These are phyloP conservation scores for Homalodisca vitripennis DNA, from an alignment of 1,140 invertebrate genomes.

Conservation along the genomic window DNA sequence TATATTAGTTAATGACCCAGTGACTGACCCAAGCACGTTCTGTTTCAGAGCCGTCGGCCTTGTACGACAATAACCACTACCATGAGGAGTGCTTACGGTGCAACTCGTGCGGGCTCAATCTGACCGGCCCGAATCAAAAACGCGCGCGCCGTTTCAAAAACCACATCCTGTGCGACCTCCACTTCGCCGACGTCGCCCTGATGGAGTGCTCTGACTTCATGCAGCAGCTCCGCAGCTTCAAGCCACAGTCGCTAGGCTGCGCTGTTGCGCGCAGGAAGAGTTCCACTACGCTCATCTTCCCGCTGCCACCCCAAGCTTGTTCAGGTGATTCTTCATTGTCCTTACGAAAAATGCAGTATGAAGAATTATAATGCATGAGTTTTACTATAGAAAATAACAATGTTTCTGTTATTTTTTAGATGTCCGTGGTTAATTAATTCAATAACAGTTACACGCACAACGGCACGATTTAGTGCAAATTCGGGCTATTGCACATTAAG, in stretches of 20 bases:
- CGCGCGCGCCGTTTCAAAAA: slow-evolving; percentile 73
- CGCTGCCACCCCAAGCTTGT: slow-evolving; percentile 88
- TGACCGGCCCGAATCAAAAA: slow-evolving; percentile 88
- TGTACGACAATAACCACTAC: slow-evolving; percentile 93
- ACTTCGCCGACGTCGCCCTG: slow-evolving; percentile 91
- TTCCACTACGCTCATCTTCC: slow-evolving; percentile 92
- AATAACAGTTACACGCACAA: too few species aligned
- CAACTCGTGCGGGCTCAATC: slow-evolving; percentile 90
- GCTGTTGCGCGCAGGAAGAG: slow-evolving; percentile 88
- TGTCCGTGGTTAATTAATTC: too few species aligned
- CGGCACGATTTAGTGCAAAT: too few species aligned
- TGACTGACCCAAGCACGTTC: neutral
- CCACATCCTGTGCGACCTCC: slow-evolving; percentile 85
- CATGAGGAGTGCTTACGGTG: slow-evolving; percentile 94
- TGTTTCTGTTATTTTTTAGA: too few species aligned
- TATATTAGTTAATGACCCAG: too few species aligned
- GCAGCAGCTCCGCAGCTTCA: slow-evolving; percentile 93
- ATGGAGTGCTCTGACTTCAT: slow-evolving; percentile 96
- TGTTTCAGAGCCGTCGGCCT: slow-evolving; percentile 78
- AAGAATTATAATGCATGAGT: too few species aligned
- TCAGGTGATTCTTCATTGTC: too few species aligned
- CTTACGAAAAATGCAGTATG: too few species aligned
- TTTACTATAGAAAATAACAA: too few species aligned
- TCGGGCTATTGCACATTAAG: too few species aligned
- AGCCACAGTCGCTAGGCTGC: slow-evolving; percentile 91